A percentile compares a stretch with the other conserved stretches of the same genome.
Evolutionary conservation across 2,888 invertebrate genomes (phyloP).

Genomic region (Mantis religiosa): DNA sequence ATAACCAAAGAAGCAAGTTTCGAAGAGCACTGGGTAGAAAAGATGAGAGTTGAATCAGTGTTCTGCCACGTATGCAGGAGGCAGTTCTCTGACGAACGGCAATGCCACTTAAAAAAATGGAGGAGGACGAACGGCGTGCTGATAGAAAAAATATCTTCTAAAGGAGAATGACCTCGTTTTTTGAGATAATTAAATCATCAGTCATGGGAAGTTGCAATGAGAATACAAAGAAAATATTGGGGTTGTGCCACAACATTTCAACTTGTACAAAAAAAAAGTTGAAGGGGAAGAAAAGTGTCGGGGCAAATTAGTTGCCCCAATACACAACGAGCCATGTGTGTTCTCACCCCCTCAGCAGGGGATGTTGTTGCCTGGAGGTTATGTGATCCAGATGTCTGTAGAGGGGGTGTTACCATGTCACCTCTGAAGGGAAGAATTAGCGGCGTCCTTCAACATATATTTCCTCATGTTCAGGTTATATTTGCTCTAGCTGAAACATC

Average conservation of each 20-base stretch:
- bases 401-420: not conserved
- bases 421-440: not conserved
- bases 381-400: not conserved
- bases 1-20: no score
- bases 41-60: no score
- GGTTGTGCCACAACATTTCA: not conserved
- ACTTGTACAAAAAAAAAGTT: not conserved
- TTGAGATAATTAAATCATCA: not conserved
- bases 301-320: not conserved
- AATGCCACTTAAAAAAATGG: not conserved
- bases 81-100: not conserved
- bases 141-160: not conserved
- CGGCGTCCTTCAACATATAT: not conserved
- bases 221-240: not conserved
- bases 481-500: not conserved
- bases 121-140: not conserved
- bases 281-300: not conserved
- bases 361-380: not conserved
- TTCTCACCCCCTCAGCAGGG: not conserved
- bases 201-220: not conserved
- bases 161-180: not conserved
- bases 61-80: not conserved
- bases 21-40: no score
- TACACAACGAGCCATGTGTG: not conserved
- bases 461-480: not conserved